These are phyloP conservation scores for Abrostola triplasia DNA, from an alignment of 2,888 invertebrate genomes.

Conservation along the genomic window DNA sequence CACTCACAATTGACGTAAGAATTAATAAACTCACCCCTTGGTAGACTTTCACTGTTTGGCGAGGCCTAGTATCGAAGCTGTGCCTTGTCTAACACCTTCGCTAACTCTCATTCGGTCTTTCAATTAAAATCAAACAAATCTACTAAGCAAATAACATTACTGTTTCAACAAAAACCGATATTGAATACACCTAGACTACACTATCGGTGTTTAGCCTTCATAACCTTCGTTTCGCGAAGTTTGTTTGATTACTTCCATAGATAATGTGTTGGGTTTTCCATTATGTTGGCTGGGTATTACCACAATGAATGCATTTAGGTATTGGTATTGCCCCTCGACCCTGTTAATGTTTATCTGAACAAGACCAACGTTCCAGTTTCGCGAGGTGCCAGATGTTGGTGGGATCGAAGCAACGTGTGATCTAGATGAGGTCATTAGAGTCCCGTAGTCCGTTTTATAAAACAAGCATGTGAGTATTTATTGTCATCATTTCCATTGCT, in stretches of 20 bases:
- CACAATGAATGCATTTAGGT: slow-evolving; percentile 17
- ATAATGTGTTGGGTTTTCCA: slow-evolving; percentile 38
- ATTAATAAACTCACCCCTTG: too few relatives aligned
- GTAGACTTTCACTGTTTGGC: too few relatives aligned
- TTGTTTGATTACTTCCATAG: slow-evolving; percentile 32
- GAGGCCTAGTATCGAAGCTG: too few relatives aligned
- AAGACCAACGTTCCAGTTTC: slow-evolving; percentile 11
- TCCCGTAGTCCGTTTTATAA: neutral
- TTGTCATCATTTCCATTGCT: too few relatives aligned
- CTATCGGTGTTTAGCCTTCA: slow-evolving; percentile 10
- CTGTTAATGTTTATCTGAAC: slow-evolving; percentile 35
- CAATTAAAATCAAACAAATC: too few relatives aligned
- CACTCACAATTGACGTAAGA: too few relatives aligned
- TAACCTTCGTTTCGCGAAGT: slow-evolving; percentile 26
- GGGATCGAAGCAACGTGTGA: slow-evolving; percentile 11
- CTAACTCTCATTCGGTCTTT: too few relatives aligned
- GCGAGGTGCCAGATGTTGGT: neutral
- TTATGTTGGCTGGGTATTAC: slow-evolving; percentile 22
- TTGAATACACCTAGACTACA: neutral
- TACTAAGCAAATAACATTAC: too few relatives aligned
- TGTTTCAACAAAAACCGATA: slow-evolving; percentile 1
- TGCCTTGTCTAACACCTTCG: too few relatives aligned
- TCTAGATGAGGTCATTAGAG: too few relatives aligned
- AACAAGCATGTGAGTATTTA: too few relatives aligned
- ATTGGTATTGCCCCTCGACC: slow-evolving; percentile 25